Evolutionary conservation across 2,113 vertebrate species (phyloP), one percentile per base, ranked within the genome.

Genomic region (Cyanocitta stelleri): DNA sequence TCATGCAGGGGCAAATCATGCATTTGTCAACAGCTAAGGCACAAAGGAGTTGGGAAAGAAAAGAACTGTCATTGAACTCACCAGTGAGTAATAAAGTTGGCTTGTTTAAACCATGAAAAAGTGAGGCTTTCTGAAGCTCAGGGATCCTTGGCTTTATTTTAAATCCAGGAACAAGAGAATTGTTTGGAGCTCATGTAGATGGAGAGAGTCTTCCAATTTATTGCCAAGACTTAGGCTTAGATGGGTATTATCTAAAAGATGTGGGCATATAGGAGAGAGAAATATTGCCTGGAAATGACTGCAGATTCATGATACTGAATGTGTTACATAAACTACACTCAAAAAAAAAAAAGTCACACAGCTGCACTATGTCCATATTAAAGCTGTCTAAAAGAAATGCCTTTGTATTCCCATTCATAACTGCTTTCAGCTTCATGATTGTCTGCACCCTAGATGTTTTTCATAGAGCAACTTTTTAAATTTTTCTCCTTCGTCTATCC

Each of bases 341-440:
- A 83, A 74, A 11, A 62, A 72, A 44, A 44, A 44, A 69, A 16
- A 39, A 26, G 20, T 51, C 43, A 64, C 33, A 63, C 82, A 96
- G 83, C 93, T 93, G 90, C 67, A 71, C 18, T 89, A 43, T 54
- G 86, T 93, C 79, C 32, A 6, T 75, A 68, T 43, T 86, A 72
- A 86, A 94, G 18, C 68, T 94, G 88, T 79, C 74, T 83, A 69
- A 83, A 88, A 76, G 46, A 87, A 94, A 88, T 91, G 93, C 30
- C 35, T 91, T 11, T 51, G 39, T 69, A 35, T 86, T 93, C 41
- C 68, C 2, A 1, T 52, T 73, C 2, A 5, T 83, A 84, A 77
- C 37, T 93, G 59, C 67, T 67, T 87, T 90, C 61, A 91, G 71
- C 63, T 93, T 85, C 61, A 29, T 23, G 21, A 37, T 39, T 91